phyloP scores from a whole-genome alignment of 2,113 vertebrate species.

The Potamarius usumacintae region DNA sequence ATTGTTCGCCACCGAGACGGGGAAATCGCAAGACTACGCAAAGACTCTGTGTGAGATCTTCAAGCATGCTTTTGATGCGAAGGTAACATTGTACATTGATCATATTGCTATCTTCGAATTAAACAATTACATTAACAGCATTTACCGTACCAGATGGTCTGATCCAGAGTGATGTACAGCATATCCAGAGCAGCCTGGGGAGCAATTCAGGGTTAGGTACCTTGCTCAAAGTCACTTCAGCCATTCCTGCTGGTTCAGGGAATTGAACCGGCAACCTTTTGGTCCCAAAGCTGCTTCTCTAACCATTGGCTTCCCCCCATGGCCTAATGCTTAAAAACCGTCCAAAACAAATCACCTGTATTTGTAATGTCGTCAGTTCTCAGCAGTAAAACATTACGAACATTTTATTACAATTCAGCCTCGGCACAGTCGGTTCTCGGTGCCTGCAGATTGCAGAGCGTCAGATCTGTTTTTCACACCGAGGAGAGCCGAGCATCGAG shows the following conservation, averaged over 20 bases:
- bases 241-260: too few relatives aligned
- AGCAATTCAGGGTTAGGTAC: too few relatives aligned
- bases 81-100: conserved; percentile 74
- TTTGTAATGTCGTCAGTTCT: background rate
- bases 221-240: too few relatives aligned
- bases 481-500: background rate
- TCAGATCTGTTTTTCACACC: conserved; percentile 22
- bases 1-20: conserved; percentile 93
- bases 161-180: too few relatives aligned
- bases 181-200: too few relatives aligned
- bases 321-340: background rate
- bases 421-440: too few relatives aligned
- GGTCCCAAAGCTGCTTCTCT: too few relatives aligned
- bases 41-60: conserved; percentile 98
- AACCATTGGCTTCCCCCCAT: too few relatives aligned
- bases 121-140: background rate
- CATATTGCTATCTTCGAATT: background rate
- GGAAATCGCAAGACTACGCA: conserved; percentile 94
- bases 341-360: background rate
- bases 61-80: conserved; percentile 97
- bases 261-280: too few relatives aligned
- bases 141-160: too few relatives aligned
- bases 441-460: conserved; percentile 17
- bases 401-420: background rate
- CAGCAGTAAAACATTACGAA: background rate